These are phyloP conservation scores for Synaphobranchus kaupii DNA, from an alignment of 2,797 vertebrate species.

Conservation along the genomic window DNA sequence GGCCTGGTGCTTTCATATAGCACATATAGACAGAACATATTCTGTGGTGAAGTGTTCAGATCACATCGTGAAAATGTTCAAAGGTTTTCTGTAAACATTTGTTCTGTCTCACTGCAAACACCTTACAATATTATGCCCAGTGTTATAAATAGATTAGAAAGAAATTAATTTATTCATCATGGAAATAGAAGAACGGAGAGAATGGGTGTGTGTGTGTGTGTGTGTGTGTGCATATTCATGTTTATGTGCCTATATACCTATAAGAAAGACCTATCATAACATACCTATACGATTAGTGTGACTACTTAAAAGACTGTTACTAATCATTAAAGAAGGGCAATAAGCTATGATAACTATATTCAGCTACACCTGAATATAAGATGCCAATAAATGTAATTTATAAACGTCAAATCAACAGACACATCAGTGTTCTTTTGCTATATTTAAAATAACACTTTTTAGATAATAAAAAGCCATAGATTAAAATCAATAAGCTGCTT, in stretches of 20 bases:
- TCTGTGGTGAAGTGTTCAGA: not conserved
- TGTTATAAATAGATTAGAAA: not conserved
- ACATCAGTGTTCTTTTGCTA: not conserved
- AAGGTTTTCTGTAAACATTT: conserved; percentile 10
- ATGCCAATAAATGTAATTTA: not conserved
- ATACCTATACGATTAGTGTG: not conserved
- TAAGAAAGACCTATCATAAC: not conserved
- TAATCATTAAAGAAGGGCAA: not conserved
- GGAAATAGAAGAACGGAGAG: not conserved
- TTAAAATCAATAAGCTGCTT: conserved; percentile 10
- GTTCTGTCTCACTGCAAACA: not conserved
- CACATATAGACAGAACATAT: conserved; percentile 6
- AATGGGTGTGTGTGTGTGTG: not conserved
- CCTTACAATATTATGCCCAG: not conserved
- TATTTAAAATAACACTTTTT: not conserved
- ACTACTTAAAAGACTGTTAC: not conserved
- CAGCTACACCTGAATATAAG: not conserved
- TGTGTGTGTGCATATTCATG: not conserved
- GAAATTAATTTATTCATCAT: not conserved
- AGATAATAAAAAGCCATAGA: not conserved
- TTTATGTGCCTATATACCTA: not conserved
- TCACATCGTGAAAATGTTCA: not conserved
- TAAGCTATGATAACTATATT: not conserved
- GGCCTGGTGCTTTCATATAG: not conserved
- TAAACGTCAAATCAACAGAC: not conserved